phyloP scores from a whole-genome alignment of 2,113 vertebrate species.

The Talpa occidentalis region DNA sequence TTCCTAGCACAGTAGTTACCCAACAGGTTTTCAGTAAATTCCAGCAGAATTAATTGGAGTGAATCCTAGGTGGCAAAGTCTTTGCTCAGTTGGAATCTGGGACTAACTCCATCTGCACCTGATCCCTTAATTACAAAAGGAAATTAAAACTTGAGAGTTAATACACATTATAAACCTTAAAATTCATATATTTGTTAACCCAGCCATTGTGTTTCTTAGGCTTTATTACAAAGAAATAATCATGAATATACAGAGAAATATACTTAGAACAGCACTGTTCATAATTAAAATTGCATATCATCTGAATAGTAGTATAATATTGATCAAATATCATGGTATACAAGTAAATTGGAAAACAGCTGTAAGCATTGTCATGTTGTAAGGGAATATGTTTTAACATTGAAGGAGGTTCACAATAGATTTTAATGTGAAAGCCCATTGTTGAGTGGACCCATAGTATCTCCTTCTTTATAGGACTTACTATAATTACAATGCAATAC shows the following conservation, averaged over 20 bases:
- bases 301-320: constrained; percentile 56
- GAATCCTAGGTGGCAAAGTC: not conserved
- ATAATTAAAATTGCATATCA: constrained; percentile 58
- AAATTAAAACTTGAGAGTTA: constrained; percentile 62
- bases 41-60: constrained; percentile 34
- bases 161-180: constrained; percentile 39
- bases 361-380: not conserved
- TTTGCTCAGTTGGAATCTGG: constrained; percentile 43
- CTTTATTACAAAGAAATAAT: constrained; percentile 38
- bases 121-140: constrained; percentile 61
- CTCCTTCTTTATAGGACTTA: not conserved
- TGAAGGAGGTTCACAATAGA: not conserved
- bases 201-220: constrained; percentile 25
- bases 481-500: constrained; percentile 24
- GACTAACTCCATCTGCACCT: constrained; percentile 23
- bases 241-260: not conserved
- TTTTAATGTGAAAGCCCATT: constrained; percentile 44
- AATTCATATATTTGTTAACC: constrained; percentile 25
- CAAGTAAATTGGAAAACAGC: constrained; percentile 42
- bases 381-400: constrained; percentile 22
- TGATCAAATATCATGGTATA: not conserved
- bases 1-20: not conserved
- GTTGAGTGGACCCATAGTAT: not conserved
- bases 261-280: constrained; percentile 17
- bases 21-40: constrained; percentile 15